These are phyloP conservation scores for Hippocampus comes DNA, from an alignment of 2,113 vertebrate genomes.

Conservation along the genomic window DNA sequence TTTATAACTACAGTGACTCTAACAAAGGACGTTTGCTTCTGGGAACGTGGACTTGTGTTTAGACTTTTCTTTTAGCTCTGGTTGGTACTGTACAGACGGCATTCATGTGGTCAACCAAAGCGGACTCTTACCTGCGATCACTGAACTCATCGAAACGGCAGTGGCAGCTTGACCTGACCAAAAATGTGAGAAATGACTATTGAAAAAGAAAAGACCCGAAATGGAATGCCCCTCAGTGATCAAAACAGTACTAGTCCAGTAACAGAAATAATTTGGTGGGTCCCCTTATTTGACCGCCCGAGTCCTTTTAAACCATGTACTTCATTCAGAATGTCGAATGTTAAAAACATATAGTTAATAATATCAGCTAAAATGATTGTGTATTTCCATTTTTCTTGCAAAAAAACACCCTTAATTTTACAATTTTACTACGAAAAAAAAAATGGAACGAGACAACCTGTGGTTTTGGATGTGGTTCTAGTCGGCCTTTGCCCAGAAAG, in stretches of 20 bases:
- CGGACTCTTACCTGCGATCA: conserved; percentile 41
- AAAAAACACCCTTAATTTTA: conserved; percentile 16
- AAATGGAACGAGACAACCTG: conserved; percentile 52
- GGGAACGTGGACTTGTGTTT: not conserved
- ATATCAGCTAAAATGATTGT: conserved; percentile 42
- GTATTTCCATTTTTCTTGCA: conserved; percentile 37
- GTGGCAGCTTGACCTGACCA: conserved; percentile 46
- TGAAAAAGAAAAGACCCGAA: conserved; percentile 34
- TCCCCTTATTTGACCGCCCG: conserved; percentile 33
- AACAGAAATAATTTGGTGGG: conserved; percentile 38
- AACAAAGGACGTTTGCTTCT: not conserved
- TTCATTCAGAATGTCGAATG: conserved; percentile 62
- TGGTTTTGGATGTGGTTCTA: conserved; percentile 61
- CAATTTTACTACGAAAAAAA: conserved; percentile 38
- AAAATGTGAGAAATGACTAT: conserved; percentile 31
- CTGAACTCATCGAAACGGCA: conserved; percentile 44
- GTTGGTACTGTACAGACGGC: conserved; percentile 66
- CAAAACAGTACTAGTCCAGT: conserved; percentile 30
- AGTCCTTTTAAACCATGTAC: conserved; percentile 57
- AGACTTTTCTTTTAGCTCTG: conserved; percentile 26
- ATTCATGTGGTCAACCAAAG: conserved; percentile 46
- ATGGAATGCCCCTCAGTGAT: conserved; percentile 33
- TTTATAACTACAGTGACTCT: not conserved
- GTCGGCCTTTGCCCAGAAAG: conserved; percentile 70
- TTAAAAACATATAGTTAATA: conserved; percentile 54